Evolutionary conservation across 1,140 invertebrate species (phyloP).

Genomic region (Cyclargus thomasi): DNA sequence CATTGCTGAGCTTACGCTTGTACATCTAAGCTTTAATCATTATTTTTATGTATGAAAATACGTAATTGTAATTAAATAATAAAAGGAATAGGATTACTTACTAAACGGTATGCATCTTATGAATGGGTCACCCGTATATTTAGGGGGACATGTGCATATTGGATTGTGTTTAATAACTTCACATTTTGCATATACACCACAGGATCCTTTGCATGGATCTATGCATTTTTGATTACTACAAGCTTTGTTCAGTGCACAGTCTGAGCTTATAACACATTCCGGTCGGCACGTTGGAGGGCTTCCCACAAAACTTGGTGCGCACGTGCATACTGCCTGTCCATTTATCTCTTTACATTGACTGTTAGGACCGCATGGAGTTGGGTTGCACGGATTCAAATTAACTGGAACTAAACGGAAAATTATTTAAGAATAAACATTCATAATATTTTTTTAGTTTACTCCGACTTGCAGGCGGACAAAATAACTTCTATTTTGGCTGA

Average conservation of each 20-base stretch:
- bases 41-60: slow-evolving; percentile 13
- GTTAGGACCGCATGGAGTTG: slow-evolving; percentile 79
- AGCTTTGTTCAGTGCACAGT: slow-evolving; percentile 75
- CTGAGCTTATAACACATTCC: slow-evolving; percentile 77
- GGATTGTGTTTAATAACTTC: slow-evolving; percentile 80
- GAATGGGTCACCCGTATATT: slow-evolving; percentile 80
- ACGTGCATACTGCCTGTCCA: slow-evolving; percentile 78
- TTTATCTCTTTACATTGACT: slow-evolving; percentile 79
- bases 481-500: no score
- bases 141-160: slow-evolving; percentile 78
- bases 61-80: no score
- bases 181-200: slow-evolving; percentile 79
- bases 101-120: slow-evolving; percentile 75
- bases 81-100: slow-evolving; percentile 46
- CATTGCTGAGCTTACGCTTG: not conserved
- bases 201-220: slow-evolving; percentile 79
- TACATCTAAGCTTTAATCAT: not conserved
- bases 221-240: slow-evolving; percentile 79
- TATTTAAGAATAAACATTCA: no score
- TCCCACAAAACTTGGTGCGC: slow-evolving; percentile 78
- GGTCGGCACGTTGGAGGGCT: slow-evolving; percentile 78
- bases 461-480: no score
- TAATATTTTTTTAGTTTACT: no score
- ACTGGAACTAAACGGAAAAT: slow-evolving; percentile 42
- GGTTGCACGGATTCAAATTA: slow-evolving; percentile 73